A percentile compares a stretch with the other conserved stretches of the same genome.
These are phyloP conservation scores for Notarius lentiginosus DNA, from an alignment of 2,113 vertebrate species.

Conservation along the genomic window DNA sequence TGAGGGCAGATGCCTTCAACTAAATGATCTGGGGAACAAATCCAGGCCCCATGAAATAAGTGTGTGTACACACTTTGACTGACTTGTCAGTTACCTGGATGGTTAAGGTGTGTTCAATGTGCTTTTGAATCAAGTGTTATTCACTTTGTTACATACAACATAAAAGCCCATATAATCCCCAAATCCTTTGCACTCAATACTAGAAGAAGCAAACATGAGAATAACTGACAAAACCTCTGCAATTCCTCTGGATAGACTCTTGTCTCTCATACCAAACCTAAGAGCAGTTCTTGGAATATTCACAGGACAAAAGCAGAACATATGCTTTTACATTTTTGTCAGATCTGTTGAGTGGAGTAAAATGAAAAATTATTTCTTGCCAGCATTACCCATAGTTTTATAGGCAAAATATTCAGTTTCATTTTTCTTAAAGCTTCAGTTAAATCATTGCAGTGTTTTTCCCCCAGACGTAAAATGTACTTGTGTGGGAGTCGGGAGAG, in stretches of 20 bases:
- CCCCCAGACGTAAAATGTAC: background rate
- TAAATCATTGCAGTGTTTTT: background rate
- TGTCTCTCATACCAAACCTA: background rate
- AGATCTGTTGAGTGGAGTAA: background rate
- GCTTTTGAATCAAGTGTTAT: background rate
- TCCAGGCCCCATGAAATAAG: background rate
- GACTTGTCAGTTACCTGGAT: background rate
- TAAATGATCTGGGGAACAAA: background rate
- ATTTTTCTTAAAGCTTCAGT: conserved; percentile 9
- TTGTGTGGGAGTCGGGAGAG: background rate
- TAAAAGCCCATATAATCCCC: conserved; percentile 24
- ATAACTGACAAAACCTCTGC: background rate
- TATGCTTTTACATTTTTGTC: background rate
- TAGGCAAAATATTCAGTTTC: conserved; percentile 16
- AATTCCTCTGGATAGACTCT: background rate
- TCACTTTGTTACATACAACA: conserved; percentile 9
- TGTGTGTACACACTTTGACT: background rate
- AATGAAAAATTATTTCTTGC: conserved; percentile 5
- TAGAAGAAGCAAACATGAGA: background rate
- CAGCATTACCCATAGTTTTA: conserved; percentile 16
- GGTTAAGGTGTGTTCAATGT: background rate
- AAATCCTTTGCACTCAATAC: background rate
- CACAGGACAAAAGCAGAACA: background rate
- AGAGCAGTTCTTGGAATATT: conserved; percentile 19
- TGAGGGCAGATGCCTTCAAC: background rate